A percentile compares a stretch with the other conserved stretches of the same genome.
phyloP scores from a whole-genome alignment of 1,140 invertebrate species.

The Yoshiicerus persimilis region DNA sequence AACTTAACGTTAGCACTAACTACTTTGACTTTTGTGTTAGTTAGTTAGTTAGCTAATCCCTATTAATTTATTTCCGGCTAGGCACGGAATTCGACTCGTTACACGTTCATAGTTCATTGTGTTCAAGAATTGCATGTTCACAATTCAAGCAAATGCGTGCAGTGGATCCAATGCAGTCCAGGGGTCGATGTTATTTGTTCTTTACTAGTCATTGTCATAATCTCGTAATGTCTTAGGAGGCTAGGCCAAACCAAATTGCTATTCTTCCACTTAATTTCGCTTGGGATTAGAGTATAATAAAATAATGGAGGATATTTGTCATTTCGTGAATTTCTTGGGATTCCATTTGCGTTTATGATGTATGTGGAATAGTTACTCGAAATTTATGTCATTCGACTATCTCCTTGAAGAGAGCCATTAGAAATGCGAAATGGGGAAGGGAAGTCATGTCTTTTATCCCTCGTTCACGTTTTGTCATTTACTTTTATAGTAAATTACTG shows the following conservation, averaged over 20 bases:
- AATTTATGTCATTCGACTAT: not conserved
- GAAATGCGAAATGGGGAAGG: not conserved
- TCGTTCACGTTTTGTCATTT: not conserved
- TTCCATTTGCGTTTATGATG: not conserved
- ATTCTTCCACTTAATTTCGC: no score
- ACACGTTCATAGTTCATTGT: not conserved
- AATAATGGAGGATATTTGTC: not conserved
- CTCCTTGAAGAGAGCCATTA: not conserved
- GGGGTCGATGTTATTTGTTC: no score
- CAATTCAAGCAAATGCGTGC: not conserved
- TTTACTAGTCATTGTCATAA: no score
- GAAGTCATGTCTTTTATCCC: not conserved
- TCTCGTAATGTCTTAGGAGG: no score
- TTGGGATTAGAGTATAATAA: no score
- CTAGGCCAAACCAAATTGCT: no score
- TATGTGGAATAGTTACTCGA: not conserved
- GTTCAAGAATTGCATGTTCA: not conserved
- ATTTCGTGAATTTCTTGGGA: not conserved
- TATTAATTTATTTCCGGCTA: conserved; percentile 4
- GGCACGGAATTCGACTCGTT: not conserved
- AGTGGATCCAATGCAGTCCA: not conserved
- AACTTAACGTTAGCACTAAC: no score
- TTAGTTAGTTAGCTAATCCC: not conserved
- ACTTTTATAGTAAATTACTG: not conserved
- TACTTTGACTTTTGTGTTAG: not conserved